phyloP scores from a whole-genome alignment of 2,888 invertebrate species.

The Xestia c-nigrum region DNA sequence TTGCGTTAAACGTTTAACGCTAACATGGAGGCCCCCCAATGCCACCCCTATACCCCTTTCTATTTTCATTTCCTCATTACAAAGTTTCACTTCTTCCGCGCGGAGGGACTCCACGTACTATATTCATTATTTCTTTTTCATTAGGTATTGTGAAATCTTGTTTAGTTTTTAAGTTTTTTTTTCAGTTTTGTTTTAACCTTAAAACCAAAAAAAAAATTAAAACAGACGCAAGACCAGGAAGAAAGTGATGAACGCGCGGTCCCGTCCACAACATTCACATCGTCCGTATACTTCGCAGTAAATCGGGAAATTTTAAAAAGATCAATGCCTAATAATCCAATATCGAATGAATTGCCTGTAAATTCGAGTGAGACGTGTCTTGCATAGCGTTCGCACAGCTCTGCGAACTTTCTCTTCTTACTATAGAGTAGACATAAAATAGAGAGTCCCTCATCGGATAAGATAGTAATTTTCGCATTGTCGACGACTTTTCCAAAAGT shows the following conservation, averaged over 20 bases:
- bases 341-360: slow-evolving; percentile 89
- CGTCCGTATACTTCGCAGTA: slow-evolving; percentile 48
- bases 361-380: slow-evolving; percentile 86
- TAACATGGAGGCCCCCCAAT: no score
- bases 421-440: slow-evolving; percentile 22
- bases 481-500: background rate
- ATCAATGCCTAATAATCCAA: slow-evolving; percentile 90
- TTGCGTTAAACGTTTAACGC: no score
- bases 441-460: slow-evolving; percentile 18
- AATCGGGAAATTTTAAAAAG: slow-evolving; percentile 82
- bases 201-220: background rate
- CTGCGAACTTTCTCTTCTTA: slow-evolving; percentile 34
- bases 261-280: slow-evolving; percentile 2
- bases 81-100: no score
- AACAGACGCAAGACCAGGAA: background rate
- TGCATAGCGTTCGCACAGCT: slow-evolving; percentile 66
- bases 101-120: no score
- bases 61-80: no score
- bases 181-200: no score
- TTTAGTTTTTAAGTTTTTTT: no score
- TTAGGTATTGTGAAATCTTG: no score
- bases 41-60: no score
- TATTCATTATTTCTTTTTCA: no score
- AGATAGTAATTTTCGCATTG: background rate
- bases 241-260: background rate